Percentiles rank a stretch among this genome's conserved stretches.
phyloP scores from a whole-genome alignment of 1,140 invertebrate genomes.

The Pissodes strobi region DNA sequence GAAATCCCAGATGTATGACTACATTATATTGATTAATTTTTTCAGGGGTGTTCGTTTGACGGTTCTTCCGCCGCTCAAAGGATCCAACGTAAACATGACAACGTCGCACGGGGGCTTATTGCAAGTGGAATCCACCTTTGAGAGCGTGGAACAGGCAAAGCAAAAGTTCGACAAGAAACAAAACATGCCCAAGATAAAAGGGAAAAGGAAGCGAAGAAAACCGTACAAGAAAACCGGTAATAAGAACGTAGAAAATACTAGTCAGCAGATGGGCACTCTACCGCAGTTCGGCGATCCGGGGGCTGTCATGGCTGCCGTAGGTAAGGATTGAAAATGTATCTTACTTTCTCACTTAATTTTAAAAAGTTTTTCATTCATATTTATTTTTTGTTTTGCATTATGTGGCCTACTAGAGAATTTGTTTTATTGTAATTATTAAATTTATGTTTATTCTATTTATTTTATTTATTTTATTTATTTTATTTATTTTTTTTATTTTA shows the following conservation, averaged over 20 bases:
- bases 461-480: too few species aligned
- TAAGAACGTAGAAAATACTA: constrained; percentile 2
- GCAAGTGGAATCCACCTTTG: constrained; percentile 72
- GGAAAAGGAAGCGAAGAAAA: constrained; percentile 20
- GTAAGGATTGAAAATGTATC: constrained; percentile 10
- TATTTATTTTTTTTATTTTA: too few species aligned
- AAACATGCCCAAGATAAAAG: constrained; percentile 30
- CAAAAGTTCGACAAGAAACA: constrained; percentile 41
- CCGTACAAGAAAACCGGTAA: constrained; percentile 10
- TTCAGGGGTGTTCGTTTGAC: constrained; percentile 63
- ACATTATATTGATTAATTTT: too few species aligned
- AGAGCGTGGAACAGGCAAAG: constrained; percentile 66
- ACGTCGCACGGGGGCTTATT: constrained; percentile 75
- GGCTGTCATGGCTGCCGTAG: constrained; percentile 70
- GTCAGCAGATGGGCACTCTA: constrained; percentile 6
- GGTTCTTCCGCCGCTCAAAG: constrained; percentile 69
- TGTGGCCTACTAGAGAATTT: not conserved
- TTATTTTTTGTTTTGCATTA: too few species aligned
- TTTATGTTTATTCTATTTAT: too few species aligned
- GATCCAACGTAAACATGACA: constrained; percentile 67
- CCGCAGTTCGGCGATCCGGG: constrained; percentile 57
- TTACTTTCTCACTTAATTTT: not conserved
- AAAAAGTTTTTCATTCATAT: too few species aligned
- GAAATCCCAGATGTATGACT: too few species aligned
- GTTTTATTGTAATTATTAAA: not conserved